Conservation (phyloP, 2,888 invertebrate genomes). For the Rhagophthalmus giganteus region DNA sequence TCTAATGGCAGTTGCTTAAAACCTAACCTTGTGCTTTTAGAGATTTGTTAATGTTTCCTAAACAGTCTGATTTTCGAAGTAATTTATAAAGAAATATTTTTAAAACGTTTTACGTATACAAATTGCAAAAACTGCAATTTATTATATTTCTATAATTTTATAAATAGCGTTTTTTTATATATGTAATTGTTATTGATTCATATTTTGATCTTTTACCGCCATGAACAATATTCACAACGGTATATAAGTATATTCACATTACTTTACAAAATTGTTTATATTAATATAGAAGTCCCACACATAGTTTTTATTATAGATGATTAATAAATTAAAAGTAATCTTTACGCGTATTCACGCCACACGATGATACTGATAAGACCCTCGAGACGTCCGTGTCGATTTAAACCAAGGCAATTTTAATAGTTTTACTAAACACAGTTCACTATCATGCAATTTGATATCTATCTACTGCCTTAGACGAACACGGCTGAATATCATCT, state of each 20-base stretch:
- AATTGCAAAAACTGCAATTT: slow-evolving; percentile 31
- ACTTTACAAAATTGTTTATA: no score
- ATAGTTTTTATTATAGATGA: no score
- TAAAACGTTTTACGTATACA: slow-evolving; percentile 30
- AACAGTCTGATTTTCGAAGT: slow-evolving; percentile 13
- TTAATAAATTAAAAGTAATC: no score
- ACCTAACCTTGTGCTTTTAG: slow-evolving; percentile 23
- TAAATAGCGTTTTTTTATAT: no score
- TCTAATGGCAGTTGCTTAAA: slow-evolving; percentile 29
- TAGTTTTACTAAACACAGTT: slow-evolving; percentile 29
- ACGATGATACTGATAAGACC: slow-evolving; percentile 10
- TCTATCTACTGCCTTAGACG: slow-evolving; percentile 54
- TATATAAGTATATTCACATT: not conserved
- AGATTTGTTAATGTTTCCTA: slow-evolving; percentile 14
- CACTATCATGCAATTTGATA: slow-evolving; percentile 53
- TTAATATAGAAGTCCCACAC: no score
- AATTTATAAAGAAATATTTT: slow-evolving; percentile 15
- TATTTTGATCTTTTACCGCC: not conserved
- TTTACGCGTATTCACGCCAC: slow-evolving; percentile 10
- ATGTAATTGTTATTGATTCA: not conserved
- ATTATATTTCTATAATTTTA: slow-evolving; percentile 6
- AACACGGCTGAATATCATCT: slow-evolving; percentile 57
- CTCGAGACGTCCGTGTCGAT: slow-evolving; percentile 4
- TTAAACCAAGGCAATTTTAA: slow-evolving; percentile 22
- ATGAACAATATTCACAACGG: not conserved